Conservation (phyloP, 1,140 invertebrate genomes). For the Maniola jurtina region DNA sequence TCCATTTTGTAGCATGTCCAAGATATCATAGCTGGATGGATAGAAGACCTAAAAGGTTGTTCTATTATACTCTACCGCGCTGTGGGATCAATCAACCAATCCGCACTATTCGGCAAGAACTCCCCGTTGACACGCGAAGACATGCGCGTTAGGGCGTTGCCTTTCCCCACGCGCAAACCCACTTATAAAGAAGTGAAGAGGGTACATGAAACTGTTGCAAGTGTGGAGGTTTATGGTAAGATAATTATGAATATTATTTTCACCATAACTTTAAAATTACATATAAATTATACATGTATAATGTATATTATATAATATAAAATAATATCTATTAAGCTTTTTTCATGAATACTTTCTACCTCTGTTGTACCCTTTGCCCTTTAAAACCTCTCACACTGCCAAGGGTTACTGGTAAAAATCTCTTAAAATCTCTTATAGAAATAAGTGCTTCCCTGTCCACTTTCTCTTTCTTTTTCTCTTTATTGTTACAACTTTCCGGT, state of each 20-base stretch:
- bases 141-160: conserved; percentile 84
- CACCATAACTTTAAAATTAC: too few species aligned
- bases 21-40: conserved; percentile 86
- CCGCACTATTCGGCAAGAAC: conserved; percentile 87
- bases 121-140: conserved; percentile 85
- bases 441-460: too few species aligned
- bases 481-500: too few species aligned
- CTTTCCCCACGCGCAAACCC: conserved; percentile 90
- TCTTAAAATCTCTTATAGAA: too few species aligned
- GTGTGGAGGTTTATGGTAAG: conserved; percentile 87
- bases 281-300: too few species aligned
- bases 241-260: neutral
- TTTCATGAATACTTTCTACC: too few species aligned
- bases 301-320: too few species aligned
- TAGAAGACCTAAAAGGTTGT: conserved; percentile 82
- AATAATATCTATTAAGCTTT: too few species aligned
- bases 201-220: conserved; percentile 85
- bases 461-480: too few species aligned
- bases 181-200: conserved; percentile 90
- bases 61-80: conserved; percentile 90
- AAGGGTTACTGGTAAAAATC: too few species aligned
- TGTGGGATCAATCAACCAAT: conserved; percentile 85
- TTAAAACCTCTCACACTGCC: too few species aligned
- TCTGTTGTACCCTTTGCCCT: too few species aligned
- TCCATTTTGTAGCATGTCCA: conserved; percentile 85